Conservation (phyloP, 1,140 invertebrate species). For the Coelopa frigida region DNA sequence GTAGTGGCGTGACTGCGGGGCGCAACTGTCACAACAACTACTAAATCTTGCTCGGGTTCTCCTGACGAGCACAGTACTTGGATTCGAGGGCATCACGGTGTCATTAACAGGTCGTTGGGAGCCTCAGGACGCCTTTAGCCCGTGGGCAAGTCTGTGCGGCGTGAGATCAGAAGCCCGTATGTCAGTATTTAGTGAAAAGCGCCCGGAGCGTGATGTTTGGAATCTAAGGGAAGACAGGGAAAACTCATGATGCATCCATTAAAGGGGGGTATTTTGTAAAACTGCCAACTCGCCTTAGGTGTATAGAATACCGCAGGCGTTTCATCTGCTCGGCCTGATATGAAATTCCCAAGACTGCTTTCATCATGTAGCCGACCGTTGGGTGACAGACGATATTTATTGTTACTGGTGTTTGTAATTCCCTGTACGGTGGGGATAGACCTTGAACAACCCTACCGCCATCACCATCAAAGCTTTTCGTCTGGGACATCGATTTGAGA, state of each 20-base stretch:
- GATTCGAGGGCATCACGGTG: slow-evolving; percentile 75
- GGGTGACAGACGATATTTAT: slow-evolving; percentile 9
- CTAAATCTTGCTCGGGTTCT: slow-evolving; percentile 34
- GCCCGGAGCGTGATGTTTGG: slow-evolving; percentile 86
- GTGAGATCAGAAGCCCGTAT: slow-evolving; percentile 86
- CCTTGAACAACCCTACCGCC: too few species aligned
- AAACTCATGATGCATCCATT: not conserved
- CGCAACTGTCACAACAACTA: slow-evolving; percentile 34
- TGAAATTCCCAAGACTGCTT: slow-evolving; percentile 32
- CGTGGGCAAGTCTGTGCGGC: slow-evolving; percentile 74
- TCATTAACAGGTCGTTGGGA: slow-evolving; percentile 77
- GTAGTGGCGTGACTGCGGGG: slow-evolving; percentile 20
- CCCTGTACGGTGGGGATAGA: too few species aligned
- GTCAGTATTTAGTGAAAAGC: slow-evolving; percentile 90
- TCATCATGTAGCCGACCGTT: slow-evolving; percentile 8
- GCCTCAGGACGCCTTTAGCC: slow-evolving; percentile 57
- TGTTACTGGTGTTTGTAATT: slow-evolving; percentile 22
- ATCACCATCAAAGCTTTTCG: too few species aligned
- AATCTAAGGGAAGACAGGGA: slow-evolving; percentile 60
- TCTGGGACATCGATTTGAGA: too few species aligned
- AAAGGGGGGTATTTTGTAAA: too few species aligned
- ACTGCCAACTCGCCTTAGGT: slow-evolving; percentile 73
- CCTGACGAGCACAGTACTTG: slow-evolving; percentile 66
- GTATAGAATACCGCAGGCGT: slow-evolving; percentile 81
- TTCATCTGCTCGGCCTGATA: slow-evolving; percentile 50